A percentile compares a stretch with the other conserved stretches of the same genome.
Conservation (phyloP, 2,797 vertebrate species). For the Hippopotamyrus pictus region DNA sequence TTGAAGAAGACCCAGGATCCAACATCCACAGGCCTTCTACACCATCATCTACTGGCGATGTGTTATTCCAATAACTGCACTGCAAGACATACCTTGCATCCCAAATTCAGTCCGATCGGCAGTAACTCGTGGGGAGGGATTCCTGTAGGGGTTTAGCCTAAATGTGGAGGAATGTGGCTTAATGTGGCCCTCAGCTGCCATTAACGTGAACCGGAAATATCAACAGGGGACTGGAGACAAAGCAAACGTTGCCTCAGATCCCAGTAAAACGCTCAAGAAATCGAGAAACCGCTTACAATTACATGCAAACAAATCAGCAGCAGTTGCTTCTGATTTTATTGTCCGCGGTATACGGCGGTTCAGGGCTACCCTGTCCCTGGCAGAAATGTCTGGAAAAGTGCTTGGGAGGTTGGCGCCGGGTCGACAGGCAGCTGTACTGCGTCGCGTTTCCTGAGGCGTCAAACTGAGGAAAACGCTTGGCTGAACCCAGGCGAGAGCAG, state of each 20-base stretch:
- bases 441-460: background rate
- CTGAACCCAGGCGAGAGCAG: background rate
- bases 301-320: constrained; percentile 7
- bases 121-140: background rate
- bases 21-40: background rate
- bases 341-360: background rate
- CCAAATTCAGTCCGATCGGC: background rate
- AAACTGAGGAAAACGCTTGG: background rate
- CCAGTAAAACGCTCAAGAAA: background rate
- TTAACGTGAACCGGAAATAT: background rate
- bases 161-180: background rate
- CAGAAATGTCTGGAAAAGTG: constrained; percentile 9
- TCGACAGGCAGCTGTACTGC: background rate
- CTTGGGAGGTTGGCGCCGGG: background rate
- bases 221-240: background rate
- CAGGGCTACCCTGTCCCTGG: background rate
- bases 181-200: background rate
- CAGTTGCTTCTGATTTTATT: constrained; percentile 5
- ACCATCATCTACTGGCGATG: background rate
- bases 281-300: background rate
- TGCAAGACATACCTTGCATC: background rate
- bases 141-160: background rate
- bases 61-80: background rate
- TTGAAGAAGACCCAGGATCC: background rate
- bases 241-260: background rate